Evolutionary conservation across 2,888 invertebrate genomes (phyloP), one percentile per base, ranked within the genome.

Genomic region (Arge pagana): DNA sequence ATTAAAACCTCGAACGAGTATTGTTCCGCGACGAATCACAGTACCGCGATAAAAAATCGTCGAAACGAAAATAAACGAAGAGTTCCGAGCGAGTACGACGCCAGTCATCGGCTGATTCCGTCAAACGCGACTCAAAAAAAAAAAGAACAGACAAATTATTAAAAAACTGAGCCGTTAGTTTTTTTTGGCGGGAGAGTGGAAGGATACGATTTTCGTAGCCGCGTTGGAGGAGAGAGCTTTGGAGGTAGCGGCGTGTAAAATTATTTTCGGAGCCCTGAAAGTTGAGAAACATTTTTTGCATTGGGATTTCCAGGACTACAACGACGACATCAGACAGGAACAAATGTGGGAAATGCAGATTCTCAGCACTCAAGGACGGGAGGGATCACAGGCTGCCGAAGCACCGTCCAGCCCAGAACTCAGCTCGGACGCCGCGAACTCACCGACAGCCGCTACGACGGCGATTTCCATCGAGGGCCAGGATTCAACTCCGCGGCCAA

Each of bases 321-420:
- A 93, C 75, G 93, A 93, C 70, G 93, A 93, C 69, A 93, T 93
- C 65, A 81, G 93, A 64, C 92, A 93, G 76, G 90, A 93, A 69
- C 93, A 93, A 78, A 90, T 93, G 88, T 86, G 92, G 83, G 93
- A 93, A 77, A 89, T 92, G 89, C 91, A 91, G 80, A 88, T 90
- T 58, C 78, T 92, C 60, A 90, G 88, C 56, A 79, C 78, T 55
- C 80, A 80, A 63, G 76, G 67, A 13, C 62, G 67, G n/a, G 66
- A 67, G 48, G 62, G 60, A 42, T 60, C 60, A 33, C 65, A 64
- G 41, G 61, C 57, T 52, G 64, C 61, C 45, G 70, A 68, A 54
- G 64, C 70, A 40, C 68, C 67, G 33, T 65, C 68, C 51, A 70
- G 70, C 52, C 68, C 69, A 24, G 69, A 68, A 35, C 68, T 69